Base-by-base conservation (phyloP, 2,113 vertebrate species). In the Anoplopoma fimbria region DNA sequence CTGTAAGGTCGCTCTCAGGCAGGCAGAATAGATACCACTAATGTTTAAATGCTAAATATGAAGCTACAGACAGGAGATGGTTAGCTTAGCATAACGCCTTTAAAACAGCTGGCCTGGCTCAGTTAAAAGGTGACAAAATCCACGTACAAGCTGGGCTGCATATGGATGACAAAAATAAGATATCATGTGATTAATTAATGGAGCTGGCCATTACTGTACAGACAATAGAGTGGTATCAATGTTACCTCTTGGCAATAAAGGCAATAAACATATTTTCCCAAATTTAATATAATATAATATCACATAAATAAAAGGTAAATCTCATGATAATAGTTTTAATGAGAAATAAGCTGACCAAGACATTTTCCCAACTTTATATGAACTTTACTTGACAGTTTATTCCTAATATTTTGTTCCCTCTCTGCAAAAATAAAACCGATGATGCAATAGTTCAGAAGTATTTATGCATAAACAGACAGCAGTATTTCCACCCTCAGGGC, bases 361-460 rank as follows among this genome's bases (percentile, higher is more conserved):
- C n/a, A 36, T 9, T 23, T 14, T 7, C 27, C 42, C 38, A 3
- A 19, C 17, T 29, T 23, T 51, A 21, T 10, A 19, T 23, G 1
- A 3, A 12, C 2, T n/a, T 36, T 71, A 58, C 23, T 6, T 23
- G 34, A 36, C 27, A 25, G 19, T 73, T 61, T 12, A n/a, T 47
- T 33, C 45, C 12, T 21, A 3, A 42, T 67, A 25, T 58, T 34
- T 63, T 34, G 15, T 47, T 42, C 25, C 6, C 0, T 40, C 38
- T 40, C 17, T 38, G 33, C 55, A 61, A 74, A 67, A 33, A n/a
- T 19, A 9, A 0, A 45, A 12, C n/a, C 4, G 33, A 0, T 15
- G 75, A 85, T 61, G n/a, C 57, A 68, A 38, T 25, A 67, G 53
- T 36, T 63, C 7, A 49, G 36, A 63, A 61, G 68, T 76, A 71